A percentile compares a stretch with the other conserved stretches of the same genome.
These are phyloP conservation scores for Dromococcyx pavoninus DNA, from an alignment of 2,797 vertebrate species.

Conservation along the genomic window DNA sequence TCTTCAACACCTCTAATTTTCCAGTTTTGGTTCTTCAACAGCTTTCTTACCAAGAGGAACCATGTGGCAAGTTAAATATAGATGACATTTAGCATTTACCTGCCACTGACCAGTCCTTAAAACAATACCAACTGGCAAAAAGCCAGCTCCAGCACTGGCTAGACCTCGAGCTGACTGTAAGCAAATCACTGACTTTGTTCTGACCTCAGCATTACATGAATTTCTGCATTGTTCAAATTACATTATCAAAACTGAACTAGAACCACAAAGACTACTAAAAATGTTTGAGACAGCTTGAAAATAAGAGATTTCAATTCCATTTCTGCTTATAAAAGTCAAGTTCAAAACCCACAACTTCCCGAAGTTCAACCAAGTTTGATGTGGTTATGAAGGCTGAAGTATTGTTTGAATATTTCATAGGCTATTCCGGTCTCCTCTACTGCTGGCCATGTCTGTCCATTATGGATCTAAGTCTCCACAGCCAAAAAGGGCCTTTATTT, in stretches of 20 bases:
- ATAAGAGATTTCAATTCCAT: background rate
- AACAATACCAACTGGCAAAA: background rate
- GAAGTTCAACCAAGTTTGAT: background rate
- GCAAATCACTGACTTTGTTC: background rate
- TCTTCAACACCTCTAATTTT: too few relatives aligned
- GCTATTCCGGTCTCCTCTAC: background rate
- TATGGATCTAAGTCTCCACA: background rate
- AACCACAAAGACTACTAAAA: background rate
- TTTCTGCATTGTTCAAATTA: background rate
- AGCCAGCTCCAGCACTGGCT: background rate
- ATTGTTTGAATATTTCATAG: slow-evolving; percentile 25
- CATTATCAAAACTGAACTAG: background rate
- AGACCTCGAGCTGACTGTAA: background rate
- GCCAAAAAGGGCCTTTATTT: slow-evolving; percentile 25
- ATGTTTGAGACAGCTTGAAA: background rate
- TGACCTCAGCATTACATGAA: background rate
- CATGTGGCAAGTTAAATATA: background rate
- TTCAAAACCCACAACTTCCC: background rate
- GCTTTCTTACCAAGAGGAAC: background rate
- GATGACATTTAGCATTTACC: background rate
- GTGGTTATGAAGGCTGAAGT: background rate
- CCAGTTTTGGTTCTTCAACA: background rate
- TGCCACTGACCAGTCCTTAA: background rate
- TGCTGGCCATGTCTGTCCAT: background rate
- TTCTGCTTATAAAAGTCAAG: background rate